Evolutionary conservation across 92 coral and sea anemone species (phyloP), one percentile per base, ranked within the genome.

Genomic region (Galaxea fascicularis): DNA sequence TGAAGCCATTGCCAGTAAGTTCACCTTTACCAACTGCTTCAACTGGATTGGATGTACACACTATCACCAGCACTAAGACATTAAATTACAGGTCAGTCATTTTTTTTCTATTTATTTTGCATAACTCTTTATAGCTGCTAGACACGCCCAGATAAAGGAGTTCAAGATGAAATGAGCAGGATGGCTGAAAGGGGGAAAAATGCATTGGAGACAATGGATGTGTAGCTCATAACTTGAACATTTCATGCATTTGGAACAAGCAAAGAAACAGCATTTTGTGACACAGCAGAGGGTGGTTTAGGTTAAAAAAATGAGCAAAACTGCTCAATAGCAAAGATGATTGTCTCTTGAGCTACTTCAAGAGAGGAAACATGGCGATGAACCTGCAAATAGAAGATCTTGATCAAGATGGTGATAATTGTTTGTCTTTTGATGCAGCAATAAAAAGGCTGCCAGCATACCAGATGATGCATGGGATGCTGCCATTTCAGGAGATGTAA

Each of bases 381-480:
- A n/a, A n/a, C n/a, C n/a, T 35, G 41, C 41, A 35, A 35, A 35
- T 35, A 35, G 41, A n/a, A n/a, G n/a, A n/a, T n/a, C n/a, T n/a
- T n/a, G n/a, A n/a, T 13, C 44, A 14, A 15, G 15, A 22, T 24
- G 27, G 12, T 58, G 44, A n/a, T 69, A 47, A 7, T 29, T 60
- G 65, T 51, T 64, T 18, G 9, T 71, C 45, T 76, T 35, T 71
- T 77, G 4, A 7, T 84, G 44, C 74, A 96, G 98, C 71, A 92
- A 91, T 66, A 91, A 92, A 78, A 94, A 90, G 76, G 80, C 83
- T 9, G 25, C 68, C 52, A 66, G 69, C 67, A 87, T 96, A 25
- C 94, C 98, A 15, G 95, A 90, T 76, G 98, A 94, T 29, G 95
- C 94, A 8, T 87, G 93, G 89, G 91, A 87, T 54, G 96, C 94